These are phyloP conservation scores for Eonycteris spelaea DNA, from an alignment of 2,113 vertebrate species.

Conservation along the genomic window DNA sequence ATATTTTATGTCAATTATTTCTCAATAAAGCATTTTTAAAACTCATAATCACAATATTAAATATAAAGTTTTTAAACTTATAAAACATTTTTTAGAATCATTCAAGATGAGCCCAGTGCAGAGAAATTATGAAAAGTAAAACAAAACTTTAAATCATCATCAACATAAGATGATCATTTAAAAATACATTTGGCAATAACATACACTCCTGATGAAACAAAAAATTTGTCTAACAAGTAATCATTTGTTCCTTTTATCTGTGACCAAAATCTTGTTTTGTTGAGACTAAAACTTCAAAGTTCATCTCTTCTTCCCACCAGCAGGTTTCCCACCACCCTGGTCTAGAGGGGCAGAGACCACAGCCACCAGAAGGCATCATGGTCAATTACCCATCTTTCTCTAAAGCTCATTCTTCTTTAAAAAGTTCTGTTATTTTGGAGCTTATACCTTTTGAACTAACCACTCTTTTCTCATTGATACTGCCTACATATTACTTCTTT, in stretches of 20 bases:
- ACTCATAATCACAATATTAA: background rate
- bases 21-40: background rate
- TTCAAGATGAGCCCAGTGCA: background rate
- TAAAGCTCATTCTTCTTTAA: background rate
- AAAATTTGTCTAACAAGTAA: background rate
- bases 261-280: background rate
- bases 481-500: background rate
- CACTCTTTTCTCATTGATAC: background rate
- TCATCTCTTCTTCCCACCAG: background rate
- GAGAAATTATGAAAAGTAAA: conserved; percentile 36
- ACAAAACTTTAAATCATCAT: background rate
- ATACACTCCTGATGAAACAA: background rate
- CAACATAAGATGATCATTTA: background rate
- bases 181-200: background rate
- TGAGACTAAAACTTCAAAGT: background rate
- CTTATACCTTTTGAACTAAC: background rate
- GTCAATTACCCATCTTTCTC: background rate
- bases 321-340: background rate
- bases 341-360: background rate
- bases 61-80: background rate
- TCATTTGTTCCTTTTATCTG: background rate
- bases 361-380: background rate
- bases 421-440: background rate
- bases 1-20: background rate
- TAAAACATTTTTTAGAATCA: background rate